A percentile compares a stretch with the other conserved stretches of the same genome.
These are phyloP conservation scores for Anadara kagoshimensis DNA, from an alignment of 1,140 invertebrate genomes.

Conservation along the genomic window DNA sequence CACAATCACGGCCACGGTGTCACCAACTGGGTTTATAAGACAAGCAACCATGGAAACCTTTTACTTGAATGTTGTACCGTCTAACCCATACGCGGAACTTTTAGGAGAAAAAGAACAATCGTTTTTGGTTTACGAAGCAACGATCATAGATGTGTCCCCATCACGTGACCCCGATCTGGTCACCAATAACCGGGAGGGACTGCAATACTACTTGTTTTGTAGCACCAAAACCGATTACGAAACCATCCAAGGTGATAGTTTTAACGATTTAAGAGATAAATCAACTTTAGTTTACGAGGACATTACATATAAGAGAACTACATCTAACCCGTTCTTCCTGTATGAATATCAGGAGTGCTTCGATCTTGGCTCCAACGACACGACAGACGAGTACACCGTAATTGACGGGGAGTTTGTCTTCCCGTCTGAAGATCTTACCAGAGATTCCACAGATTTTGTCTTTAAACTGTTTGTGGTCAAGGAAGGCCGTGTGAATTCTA, in stretches of 20 bases:
- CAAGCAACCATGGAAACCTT: slow-evolving; percentile 40
- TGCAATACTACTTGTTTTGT: slow-evolving; percentile 61
- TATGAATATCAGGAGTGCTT: slow-evolving; percentile 50
- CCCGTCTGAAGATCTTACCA: slow-evolving; percentile 52
- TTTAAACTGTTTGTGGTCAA: slow-evolving; percentile 60
- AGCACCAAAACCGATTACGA: slow-evolving; percentile 44
- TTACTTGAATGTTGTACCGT: slow-evolving; percentile 53
- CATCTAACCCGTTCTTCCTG: slow-evolving; percentile 52
- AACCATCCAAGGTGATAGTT: slow-evolving; percentile 14
- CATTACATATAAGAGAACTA: slow-evolving; percentile 49
- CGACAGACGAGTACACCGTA: slow-evolving; percentile 43
- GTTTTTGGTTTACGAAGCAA: slow-evolving; percentile 58
- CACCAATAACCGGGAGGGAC: slow-evolving; percentile 43
- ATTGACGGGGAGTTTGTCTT: slow-evolving; percentile 56
- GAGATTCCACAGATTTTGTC: slow-evolving; percentile 46
- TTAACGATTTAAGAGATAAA: slow-evolving; percentile 26
- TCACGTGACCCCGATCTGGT: slow-evolving; percentile 67
- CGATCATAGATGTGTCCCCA: slow-evolving; percentile 60
- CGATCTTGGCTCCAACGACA: slow-evolving; percentile 14
- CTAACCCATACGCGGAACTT: slow-evolving; percentile 62
- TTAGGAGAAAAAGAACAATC: slow-evolving; percentile 50
- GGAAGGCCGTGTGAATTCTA: slow-evolving; percentile 43
- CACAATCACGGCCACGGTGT: slow-evolving; percentile 56
- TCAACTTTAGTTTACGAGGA: slow-evolving; percentile 45
- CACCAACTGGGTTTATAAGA: slow-evolving; percentile 46